Evolutionary conservation across 2,888 invertebrate species (phyloP).

Genomic region (Augiades crinisus): DNA sequence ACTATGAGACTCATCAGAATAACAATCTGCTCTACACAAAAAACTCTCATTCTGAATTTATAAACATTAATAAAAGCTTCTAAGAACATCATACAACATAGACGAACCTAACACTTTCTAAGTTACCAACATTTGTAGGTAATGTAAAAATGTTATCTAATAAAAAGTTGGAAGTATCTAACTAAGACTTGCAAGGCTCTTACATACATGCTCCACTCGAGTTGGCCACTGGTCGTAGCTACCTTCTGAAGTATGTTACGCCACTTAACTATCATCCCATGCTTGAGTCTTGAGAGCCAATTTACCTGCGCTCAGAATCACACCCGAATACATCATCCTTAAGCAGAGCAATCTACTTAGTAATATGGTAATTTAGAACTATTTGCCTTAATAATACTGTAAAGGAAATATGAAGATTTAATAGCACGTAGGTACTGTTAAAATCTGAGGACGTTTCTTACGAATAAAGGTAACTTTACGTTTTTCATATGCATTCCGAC

Average conservation of each 20-base stretch:
- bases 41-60: not conserved
- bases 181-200: conserved; percentile 13
- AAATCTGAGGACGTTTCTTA: too few relatives aligned
- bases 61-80: not conserved
- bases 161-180: conserved; percentile 5
- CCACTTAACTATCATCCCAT: conserved; percentile 21
- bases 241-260: conserved; percentile 26
- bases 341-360: not conserved
- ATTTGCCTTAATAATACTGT: too few relatives aligned
- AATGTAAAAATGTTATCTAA: conserved; percentile 14
- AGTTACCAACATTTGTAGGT: conserved; percentile 5
- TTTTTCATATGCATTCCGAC: too few relatives aligned
- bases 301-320: conserved; percentile 19
- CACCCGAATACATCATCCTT: conserved; percentile 13
- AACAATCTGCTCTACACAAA: conserved; percentile 4
- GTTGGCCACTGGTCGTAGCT: conserved; percentile 15
- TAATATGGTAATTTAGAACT: not conserved
- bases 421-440: too few relatives aligned
- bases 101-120: not conserved
- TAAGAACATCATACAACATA: conserved; percentile 2
- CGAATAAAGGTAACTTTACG: too few relatives aligned
- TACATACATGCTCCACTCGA: conserved; percentile 14
- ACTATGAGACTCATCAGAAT: conserved; percentile 1
- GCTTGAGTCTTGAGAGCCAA: conserved; percentile 16
- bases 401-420: too few relatives aligned